Percentiles rank a stretch among this genome's conserved stretches.
Conservation (phyloP, 1,140 invertebrate species). For the Drosophila athabasca region DNA sequence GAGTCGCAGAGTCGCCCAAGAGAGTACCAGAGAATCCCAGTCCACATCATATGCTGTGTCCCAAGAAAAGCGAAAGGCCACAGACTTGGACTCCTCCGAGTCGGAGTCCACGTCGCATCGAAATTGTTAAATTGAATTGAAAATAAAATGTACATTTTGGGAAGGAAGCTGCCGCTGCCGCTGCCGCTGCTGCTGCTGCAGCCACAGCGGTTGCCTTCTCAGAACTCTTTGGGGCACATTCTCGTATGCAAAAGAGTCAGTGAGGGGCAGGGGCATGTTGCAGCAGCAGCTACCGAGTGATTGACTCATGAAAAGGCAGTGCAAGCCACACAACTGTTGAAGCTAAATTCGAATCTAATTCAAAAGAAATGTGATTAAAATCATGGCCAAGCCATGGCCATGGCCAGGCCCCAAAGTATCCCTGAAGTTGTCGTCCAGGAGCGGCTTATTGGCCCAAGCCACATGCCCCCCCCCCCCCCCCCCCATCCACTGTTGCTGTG, state of each 20-base stretch:
- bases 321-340: slow-evolving; percentile 37
- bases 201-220: slow-evolving; percentile 31
- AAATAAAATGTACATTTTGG: slow-evolving; percentile 50
- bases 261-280: background rate
- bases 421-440: slow-evolving; percentile 19
- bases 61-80: slow-evolving; percentile 77
- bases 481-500: background rate
- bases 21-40: too few species aligned
- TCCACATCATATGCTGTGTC: slow-evolving; percentile 4
- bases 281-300: slow-evolving; percentile 39
- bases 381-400: slow-evolving; percentile 40
- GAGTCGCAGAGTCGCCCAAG: background rate
- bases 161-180: slow-evolving; percentile 9
- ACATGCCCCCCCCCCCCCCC: too few species aligned
- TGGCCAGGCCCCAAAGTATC: background rate
- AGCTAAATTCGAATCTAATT: slow-evolving; percentile 76
- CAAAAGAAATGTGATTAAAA: slow-evolving; percentile 82
- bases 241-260: slow-evolving; percentile 8
- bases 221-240: slow-evolving; percentile 53
- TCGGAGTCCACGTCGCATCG: slow-evolving; percentile 10
- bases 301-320: slow-evolving; percentile 76
- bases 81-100: slow-evolving; percentile 3
- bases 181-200: slow-evolving; percentile 13
- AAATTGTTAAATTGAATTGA: slow-evolving; percentile 70
- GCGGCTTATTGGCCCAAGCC: background rate